Percentiles rank a stretch among this genome's conserved stretches.
Conservation (phyloP, 2,888 invertebrate species). For the Pecten maximus region DNA sequence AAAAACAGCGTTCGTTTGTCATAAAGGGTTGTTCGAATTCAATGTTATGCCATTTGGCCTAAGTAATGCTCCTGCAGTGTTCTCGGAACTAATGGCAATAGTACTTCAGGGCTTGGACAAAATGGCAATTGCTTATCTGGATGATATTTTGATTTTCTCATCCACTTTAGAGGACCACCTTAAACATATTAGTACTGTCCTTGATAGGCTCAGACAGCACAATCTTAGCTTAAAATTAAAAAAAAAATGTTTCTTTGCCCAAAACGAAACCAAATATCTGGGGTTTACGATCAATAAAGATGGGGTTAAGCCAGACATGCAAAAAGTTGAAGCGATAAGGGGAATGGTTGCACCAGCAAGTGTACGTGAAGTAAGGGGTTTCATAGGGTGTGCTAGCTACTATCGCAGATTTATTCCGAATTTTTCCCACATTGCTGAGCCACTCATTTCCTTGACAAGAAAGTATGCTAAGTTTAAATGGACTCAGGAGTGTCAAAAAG, state of each 20-base stretch:
- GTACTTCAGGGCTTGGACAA: constrained; percentile 32
- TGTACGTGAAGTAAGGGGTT: background rate
- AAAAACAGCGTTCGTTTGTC: constrained; percentile 53
- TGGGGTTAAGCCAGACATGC: too few relatives aligned
- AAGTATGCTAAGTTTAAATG: background rate
- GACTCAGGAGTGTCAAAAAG: background rate
- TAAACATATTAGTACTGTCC: constrained; percentile 26
- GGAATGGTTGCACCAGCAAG: background rate
- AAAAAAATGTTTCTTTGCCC: too few relatives aligned
- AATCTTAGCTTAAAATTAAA: constrained; percentile 36
- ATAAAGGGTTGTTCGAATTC: constrained; percentile 57
- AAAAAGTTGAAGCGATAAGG: background rate
- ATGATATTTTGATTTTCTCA: constrained; percentile 41
- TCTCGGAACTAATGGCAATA: too few relatives aligned
- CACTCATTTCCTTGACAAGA: background rate
- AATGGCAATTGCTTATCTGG: constrained; percentile 44
- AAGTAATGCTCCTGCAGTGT: constrained; percentile 46
- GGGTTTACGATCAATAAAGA: too few relatives aligned
- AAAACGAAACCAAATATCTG: too few relatives aligned
- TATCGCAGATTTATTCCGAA: background rate
- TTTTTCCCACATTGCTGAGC: background rate
- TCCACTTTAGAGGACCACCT: constrained; percentile 35
- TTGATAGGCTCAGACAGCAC: constrained; percentile 38
- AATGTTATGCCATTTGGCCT: constrained; percentile 52
- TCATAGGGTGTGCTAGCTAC: background rate